Percentiles rank a stretch among this genome's conserved stretches.
phyloP scores from a whole-genome alignment of 2,113 vertebrate genomes.

The Pristiophorus japonicus region DNA sequence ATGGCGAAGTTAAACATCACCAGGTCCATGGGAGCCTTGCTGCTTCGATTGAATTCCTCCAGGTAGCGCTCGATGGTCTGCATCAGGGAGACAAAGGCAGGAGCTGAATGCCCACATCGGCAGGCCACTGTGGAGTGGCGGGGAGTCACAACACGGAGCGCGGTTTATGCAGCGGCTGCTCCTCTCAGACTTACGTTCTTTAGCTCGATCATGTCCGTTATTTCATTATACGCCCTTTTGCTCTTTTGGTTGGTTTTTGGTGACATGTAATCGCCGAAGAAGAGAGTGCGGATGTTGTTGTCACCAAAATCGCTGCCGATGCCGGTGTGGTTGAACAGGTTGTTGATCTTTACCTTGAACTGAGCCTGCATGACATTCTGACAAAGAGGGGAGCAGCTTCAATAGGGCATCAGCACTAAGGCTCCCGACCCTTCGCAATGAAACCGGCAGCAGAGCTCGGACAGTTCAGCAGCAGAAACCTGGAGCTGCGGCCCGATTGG shows the following conservation, averaged over 20 bases:
- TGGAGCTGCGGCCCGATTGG: too few relatives aligned
- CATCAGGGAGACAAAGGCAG: not conserved
- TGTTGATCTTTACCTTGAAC: slow-evolving; percentile 39
- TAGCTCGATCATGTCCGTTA: slow-evolving; percentile 39
- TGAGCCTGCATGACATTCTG: slow-evolving; percentile 41
- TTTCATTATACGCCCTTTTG: slow-evolving; percentile 44
- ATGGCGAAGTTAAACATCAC: slow-evolving; percentile 45
- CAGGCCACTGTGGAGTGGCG: too few relatives aligned
- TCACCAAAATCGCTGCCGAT: slow-evolving; percentile 38
- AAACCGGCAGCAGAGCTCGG: not conserved
- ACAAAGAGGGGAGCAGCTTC: slow-evolving; percentile 36
- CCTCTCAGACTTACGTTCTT: slow-evolving; percentile 39
- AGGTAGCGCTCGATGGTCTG: slow-evolving; percentile 42
- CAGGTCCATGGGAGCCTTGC: slow-evolving; percentile 44
- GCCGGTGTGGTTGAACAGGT: slow-evolving; percentile 36
- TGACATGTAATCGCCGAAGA: slow-evolving; percentile 43
- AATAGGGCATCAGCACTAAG: not conserved
- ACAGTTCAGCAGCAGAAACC: not conserved
- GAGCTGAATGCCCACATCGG: not conserved
- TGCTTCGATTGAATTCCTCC: slow-evolving; percentile 40
- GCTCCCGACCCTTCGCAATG: not conserved
- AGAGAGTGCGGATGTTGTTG: slow-evolving; percentile 40
- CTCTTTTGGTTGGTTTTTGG: slow-evolving; percentile 41
- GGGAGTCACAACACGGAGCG: not conserved
- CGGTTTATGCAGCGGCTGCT: not conserved